Base-by-base conservation (phyloP, 2,888 invertebrate genomes). In the Perithous albicinctus region DNA sequence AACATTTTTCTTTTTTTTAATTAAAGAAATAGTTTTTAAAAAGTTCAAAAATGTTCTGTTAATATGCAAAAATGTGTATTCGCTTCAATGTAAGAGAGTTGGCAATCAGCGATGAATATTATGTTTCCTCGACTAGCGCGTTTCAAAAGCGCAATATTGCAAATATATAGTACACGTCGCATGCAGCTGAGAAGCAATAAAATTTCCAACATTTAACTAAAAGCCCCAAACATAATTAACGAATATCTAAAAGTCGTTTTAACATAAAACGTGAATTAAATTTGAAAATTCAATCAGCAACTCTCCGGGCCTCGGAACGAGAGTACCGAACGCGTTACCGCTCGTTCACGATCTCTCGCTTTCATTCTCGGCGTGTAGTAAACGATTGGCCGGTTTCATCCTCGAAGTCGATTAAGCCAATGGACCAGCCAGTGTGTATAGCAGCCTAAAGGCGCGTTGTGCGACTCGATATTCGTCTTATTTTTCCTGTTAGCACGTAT, bases 221-320 rank as follows among this genome's bases (percentile, higher is more conserved):
- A 10, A 46, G 46, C 0, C 48, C 51, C 23, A n/a, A n/a, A 8
- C 10, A 23, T 51, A 10, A 23, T 23, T 23, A n/a, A 12, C 23
- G 12, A 2, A 5, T 51, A 51, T 51, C 51, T 10, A n/a, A 1
- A 26, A 26, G 6, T 7, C 26, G 59, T 41, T n/a, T n/a, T n/a
- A n/a, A 41, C 35, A 54, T 54, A 15, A 54, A 63, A 43, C 10
- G 67, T 74, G 38, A 20, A 79, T 67, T 74, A 63, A 69, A 78
- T 54, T 54, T 74, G 80, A 77, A 80, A 77, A 77, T 76, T 76
- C 67, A 77, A 73, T 81, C 77, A 67, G 51, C 35, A 46, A 41
- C 43, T 43, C 15, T 61, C 63, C 54, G 63, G 43, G 63, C 69
- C n/a, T 38, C 20, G 32, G 59, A 70, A 29, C 23, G 41, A 26